Conservation (phyloP, 2,113 vertebrate species). For the Progne subis region DNA sequence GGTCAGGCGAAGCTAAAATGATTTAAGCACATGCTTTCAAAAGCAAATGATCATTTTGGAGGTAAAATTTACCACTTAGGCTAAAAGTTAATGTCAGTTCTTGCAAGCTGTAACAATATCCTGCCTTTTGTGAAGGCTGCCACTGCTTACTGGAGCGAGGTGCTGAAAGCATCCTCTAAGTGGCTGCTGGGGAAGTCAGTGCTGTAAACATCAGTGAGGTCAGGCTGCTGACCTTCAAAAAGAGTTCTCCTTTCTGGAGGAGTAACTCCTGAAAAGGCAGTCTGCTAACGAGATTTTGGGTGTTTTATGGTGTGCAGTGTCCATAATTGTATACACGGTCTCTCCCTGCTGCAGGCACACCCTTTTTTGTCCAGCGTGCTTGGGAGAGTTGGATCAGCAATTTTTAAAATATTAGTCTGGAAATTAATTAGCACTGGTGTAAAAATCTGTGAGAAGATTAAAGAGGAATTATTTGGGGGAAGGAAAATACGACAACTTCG, state of each 20-base stretch:
- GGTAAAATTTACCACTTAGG: background rate
- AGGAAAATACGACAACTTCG: background rate
- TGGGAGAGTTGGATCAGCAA: background rate
- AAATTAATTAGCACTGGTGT: background rate
- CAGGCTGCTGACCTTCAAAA: background rate
- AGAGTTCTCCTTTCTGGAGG: background rate
- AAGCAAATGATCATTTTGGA: background rate
- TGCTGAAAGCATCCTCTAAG: background rate
- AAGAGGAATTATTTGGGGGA: background rate
- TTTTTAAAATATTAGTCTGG: background rate
- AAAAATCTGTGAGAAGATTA: background rate
- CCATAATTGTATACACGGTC: background rate
- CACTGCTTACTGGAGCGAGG: background rate
- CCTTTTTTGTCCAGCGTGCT: background rate
- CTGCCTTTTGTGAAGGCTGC: background rate
- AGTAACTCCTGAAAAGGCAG: background rate
- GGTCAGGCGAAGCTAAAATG: background rate
- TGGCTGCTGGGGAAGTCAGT: background rate
- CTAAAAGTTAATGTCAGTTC: constrained; percentile 10
- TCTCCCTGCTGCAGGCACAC: background rate
- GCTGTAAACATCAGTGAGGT: background rate
- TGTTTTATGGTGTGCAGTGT: background rate
- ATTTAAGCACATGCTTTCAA: background rate
- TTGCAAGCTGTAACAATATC: background rate
- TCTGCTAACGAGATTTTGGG: background rate